Evolutionary conservation across 2,888 invertebrate species (phyloP), one percentile per base, ranked within the genome.

Genomic region (Clusia tigrina): DNA sequence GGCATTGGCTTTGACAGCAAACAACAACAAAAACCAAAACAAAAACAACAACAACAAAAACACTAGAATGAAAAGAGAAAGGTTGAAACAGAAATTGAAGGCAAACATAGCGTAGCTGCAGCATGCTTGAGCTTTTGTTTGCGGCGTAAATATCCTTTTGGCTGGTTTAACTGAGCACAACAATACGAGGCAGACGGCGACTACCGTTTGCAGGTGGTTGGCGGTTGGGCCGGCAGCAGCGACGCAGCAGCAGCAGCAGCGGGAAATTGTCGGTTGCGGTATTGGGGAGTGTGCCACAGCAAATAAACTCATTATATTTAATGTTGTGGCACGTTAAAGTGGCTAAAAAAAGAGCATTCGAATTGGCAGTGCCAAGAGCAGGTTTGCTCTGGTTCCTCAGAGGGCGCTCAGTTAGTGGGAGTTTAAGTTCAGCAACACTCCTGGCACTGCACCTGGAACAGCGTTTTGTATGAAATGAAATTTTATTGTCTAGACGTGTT

Each of bases 401-500:
- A n/a, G n/a, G n/a, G n/a, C n/a, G 9, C 42, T 12, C 32, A 32
- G 6, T 32, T 32, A 12, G 12, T 9, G 32, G 32, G 32, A 32
- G 42, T 42, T 9, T 32, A 9, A 32, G 6, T 9, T 9, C 42
- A 42, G n/a, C 42, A 37, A 37, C 54, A 26, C 25, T n/a, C 18
- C 22, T 22, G 23, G 23, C 6, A 52, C 10, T 17, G 18, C 15
- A 52, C 18, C 22, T 23, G 23, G 23, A 18, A 46, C 38, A 57
- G 24, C 15, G 42, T 26, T 12, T 32, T 12, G 32, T 18, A 22
- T 6, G 20, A 52, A 58, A 58, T 58, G 53, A 25, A 38, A 17
- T 52, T 58, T 53, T 58, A 58, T 58, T 58, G 38, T 20, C 24
- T 24, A 37, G 52, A 58, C 53, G 58, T 58, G 58, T 58, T 53